phyloP scores from a whole-genome alignment of 1,140 invertebrate genomes.

The Formica exsecta region DNA sequence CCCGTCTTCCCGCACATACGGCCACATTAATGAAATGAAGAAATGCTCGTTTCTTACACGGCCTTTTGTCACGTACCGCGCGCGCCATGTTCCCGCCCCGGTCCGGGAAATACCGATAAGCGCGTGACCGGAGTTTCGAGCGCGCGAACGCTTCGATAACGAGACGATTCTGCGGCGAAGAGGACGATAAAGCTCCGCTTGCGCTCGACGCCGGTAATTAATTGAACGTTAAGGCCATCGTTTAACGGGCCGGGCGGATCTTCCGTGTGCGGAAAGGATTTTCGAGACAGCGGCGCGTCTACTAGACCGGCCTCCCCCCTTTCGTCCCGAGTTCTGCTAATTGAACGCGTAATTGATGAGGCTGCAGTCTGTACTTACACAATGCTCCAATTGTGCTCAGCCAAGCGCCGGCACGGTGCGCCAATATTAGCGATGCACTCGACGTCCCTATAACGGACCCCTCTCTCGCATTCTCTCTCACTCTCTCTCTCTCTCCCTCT shows the following conservation, averaged over 20 bases:
- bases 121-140: slow-evolving; percentile 53
- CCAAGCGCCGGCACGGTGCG: slow-evolving; percentile 78
- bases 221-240: slow-evolving; percentile 49
- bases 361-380: slow-evolving; percentile 82
- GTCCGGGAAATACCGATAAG: slow-evolving; percentile 47
- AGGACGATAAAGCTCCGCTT: slow-evolving; percentile 55
- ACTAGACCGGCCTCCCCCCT: slow-evolving; percentile 35
- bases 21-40: slow-evolving; percentile 34
- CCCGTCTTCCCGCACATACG: slow-evolving; percentile 11
- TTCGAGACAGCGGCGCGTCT: slow-evolving; percentile 56
- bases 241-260: slow-evolving; percentile 44
- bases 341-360: slow-evolving; percentile 82
- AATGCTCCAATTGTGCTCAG: slow-evolving; percentile 83
- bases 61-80: slow-evolving; percentile 49
- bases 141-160: slow-evolving; percentile 51
- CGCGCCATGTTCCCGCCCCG: slow-evolving; percentile 25
- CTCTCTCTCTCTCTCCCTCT: too few relatives aligned
- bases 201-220: slow-evolving; percentile 52
- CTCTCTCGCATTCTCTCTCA: slow-evolving; percentile 8
- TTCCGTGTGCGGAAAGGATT: slow-evolving; percentile 55
- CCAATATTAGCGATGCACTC: slow-evolving; percentile 84
- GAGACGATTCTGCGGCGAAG: slow-evolving; percentile 53
- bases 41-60: slow-evolving; percentile 39
- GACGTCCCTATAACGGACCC: slow-evolving; percentile 79
- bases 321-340: slow-evolving; percentile 74